These are phyloP conservation scores for Malaclemys terrapin DNA, from an alignment of 2,113 vertebrate genomes.

Conservation along the genomic window DNA sequence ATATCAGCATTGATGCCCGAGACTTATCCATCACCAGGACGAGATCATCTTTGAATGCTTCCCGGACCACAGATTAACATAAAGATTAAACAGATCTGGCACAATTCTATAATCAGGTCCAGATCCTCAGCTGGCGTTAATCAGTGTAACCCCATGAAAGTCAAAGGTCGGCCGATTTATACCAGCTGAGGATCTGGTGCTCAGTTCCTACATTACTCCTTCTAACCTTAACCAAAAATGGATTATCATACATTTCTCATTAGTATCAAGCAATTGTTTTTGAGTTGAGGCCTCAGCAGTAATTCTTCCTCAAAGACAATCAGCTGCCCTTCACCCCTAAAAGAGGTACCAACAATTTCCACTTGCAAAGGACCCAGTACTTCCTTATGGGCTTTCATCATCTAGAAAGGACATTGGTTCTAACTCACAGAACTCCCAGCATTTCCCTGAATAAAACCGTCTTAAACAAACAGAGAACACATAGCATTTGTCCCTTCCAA, in stretches of 20 bases:
- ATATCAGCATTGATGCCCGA: not conserved
- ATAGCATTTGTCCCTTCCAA: not conserved
- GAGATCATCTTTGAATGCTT: not conserved
- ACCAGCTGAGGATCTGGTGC: not conserved
- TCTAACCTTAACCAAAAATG: not conserved
- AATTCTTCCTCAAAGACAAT: not conserved
- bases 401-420: not conserved
- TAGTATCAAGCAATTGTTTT: not conserved
- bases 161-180: not conserved
- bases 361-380: not conserved
- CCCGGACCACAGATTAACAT: not conserved
- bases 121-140: not conserved
- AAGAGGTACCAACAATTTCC: not conserved
- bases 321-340: not conserved
- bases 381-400: not conserved
- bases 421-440: not conserved
- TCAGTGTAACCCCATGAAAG: not conserved
- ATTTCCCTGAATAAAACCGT: not conserved
- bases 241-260: not conserved
- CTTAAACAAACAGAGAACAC: not conserved
- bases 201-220: not conserved
- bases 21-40: not conserved
- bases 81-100: not conserved
- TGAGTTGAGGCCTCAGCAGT: not conserved
- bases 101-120: not conserved